phyloP scores from a whole-genome alignment of 2,797 vertebrate species.

The Sorex maritimensis region DNA sequence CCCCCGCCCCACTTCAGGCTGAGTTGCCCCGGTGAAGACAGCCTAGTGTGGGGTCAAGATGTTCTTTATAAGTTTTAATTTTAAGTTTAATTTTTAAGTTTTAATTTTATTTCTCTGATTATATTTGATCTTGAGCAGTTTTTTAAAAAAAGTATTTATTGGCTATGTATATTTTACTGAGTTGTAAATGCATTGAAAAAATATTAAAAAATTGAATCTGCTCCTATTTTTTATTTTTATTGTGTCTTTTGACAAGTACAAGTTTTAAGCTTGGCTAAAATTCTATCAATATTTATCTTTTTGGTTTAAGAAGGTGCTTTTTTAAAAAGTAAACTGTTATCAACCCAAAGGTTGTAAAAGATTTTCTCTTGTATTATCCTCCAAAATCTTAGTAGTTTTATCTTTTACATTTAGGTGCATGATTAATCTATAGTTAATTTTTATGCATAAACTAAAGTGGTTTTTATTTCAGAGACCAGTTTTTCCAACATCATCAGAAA shows the following conservation, averaged over 20 bases:
- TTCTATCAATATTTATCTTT: background rate
- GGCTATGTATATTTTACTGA: too few relatives aligned
- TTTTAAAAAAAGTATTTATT: too few relatives aligned
- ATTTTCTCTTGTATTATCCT: background rate
- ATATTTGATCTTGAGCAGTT: too few relatives aligned
- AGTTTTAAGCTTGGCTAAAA: background rate
- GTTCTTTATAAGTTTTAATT: too few relatives aligned
- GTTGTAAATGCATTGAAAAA: too few relatives aligned
- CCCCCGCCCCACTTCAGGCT: too few relatives aligned
- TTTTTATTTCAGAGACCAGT: background rate
- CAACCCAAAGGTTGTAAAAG: background rate
- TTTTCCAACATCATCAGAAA: background rate
- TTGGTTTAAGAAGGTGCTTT: background rate
- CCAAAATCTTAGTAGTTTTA: conserved; percentile 20
- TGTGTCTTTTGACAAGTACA: background rate
- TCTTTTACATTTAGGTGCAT: background rate
- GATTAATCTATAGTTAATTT: background rate
- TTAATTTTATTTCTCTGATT: too few relatives aligned
- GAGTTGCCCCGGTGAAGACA: too few relatives aligned
- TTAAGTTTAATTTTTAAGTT: too few relatives aligned
- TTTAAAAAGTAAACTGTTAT: background rate
- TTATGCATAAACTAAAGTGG: background rate
- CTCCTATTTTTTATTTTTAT: background rate
- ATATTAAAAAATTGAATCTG: too few relatives aligned
- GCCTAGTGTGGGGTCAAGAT: too few relatives aligned